Evolutionary conservation across 2,797 vertebrate species (phyloP), one percentile per base, ranked within the genome.

Genomic region (Microctenopoma stevenorrisi): DNA sequence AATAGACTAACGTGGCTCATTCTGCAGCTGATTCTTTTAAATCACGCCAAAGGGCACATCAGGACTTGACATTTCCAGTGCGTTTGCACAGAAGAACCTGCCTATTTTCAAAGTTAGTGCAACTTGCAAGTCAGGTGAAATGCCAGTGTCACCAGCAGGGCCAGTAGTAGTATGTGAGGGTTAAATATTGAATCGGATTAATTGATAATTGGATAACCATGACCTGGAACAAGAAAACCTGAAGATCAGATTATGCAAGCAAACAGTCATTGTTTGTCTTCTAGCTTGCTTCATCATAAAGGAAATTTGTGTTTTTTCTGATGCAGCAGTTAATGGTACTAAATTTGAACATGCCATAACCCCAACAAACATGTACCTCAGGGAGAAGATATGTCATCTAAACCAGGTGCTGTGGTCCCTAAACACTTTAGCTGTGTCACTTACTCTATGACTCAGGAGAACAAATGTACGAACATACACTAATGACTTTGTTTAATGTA

Each of bases 221-320:
- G 30, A 5, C 64, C 16, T 22, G 22, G 22, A 22, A 22, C 1
- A 22, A 22, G 22, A 22, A 22, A 22, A 22, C 22, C 22, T 22
- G 22, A 22, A 22, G 22, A 22, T 22, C 22, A 22, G 22, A 22
- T 12, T 9, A 12, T 55, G 10, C 37, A 70, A 48, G 14, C 49
- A 38, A 9, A 10, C 12, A 10, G 12, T 38, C 11, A 12, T 38
- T 38, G 3, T 28, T 33, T 33, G 76, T 82, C 58, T 65, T 77
- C 7, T 46, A 64, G 4, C 50, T 68, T 5, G 14, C 52, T 61
- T 37, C 52, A 72, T 62, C 51, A 68, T 77, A 89, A 91, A 91
- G 88, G 86, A 85, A 89, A 90, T 85, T 84, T 4, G 51, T 88
- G 68, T 86, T 62, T 33, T 76, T 78, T 74, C 66, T 83, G 51